Conservation (phyloP, 2,113 vertebrate genomes). For the Arothron firmamentum region DNA sequence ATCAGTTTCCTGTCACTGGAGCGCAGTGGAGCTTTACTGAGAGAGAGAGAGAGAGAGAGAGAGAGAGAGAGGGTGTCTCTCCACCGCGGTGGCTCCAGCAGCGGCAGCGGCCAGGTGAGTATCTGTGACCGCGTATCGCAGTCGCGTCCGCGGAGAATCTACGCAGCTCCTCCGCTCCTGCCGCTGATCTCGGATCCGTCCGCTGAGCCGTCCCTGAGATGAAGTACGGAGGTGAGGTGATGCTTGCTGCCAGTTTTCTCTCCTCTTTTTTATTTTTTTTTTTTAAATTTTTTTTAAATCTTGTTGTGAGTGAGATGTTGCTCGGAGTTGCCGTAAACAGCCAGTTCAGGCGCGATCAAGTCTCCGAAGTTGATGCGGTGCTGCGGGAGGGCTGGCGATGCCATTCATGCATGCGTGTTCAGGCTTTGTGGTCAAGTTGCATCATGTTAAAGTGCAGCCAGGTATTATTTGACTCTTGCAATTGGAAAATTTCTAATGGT, state of each 20-base stretch:
- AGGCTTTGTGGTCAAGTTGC: too few relatives aligned
- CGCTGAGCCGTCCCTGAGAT: neutral
- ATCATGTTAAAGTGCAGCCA: too few relatives aligned
- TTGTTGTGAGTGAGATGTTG: neutral
- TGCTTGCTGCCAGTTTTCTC: neutral
- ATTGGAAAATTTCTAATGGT: too few relatives aligned
- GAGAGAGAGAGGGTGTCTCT: neutral
- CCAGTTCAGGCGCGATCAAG: too few relatives aligned
- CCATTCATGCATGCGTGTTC: neutral
- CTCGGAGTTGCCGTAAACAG: too few relatives aligned
- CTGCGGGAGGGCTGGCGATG: neutral
- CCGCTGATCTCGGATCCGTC: neutral
- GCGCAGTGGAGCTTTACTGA: neutral
- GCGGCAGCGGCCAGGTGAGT: slow-evolving; percentile 1
- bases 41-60: neutral
- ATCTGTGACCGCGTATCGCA: neutral
- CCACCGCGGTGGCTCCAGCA: neutral
- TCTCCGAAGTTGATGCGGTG: too few relatives aligned
- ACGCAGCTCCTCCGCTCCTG: neutral
- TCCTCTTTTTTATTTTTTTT: neutral
- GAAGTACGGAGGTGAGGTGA: neutral
- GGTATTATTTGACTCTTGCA: too few relatives aligned
- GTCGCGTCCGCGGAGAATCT: neutral
- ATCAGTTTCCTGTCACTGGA: neutral
- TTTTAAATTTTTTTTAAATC: neutral